These are phyloP conservation scores for Drosophila monieri DNA, from an alignment of 2,888 invertebrate genomes.

Conservation along the genomic window DNA sequence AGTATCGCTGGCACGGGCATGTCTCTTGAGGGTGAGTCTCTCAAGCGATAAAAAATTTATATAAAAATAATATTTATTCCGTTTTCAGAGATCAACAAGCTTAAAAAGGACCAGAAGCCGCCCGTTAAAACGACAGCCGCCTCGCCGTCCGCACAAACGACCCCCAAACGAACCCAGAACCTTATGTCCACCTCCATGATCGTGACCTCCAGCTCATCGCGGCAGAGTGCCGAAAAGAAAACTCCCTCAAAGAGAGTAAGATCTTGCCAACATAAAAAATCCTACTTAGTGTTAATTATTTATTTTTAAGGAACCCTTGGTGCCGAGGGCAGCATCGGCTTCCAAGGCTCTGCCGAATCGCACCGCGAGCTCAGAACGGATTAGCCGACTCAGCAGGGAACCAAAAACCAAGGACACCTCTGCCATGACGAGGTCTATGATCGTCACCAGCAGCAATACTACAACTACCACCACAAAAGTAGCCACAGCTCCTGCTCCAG, in stretches of 20 bases:
- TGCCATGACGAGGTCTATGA: slow-evolving; percentile 75
- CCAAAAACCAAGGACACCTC: slow-evolving; percentile 56
- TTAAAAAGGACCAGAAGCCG: slow-evolving; percentile 84
- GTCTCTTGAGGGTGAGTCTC: slow-evolving; percentile 84
- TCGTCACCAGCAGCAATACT: slow-evolving; percentile 52
- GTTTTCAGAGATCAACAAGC: slow-evolving; percentile 80
- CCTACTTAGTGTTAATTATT: not conserved
- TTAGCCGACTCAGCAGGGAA: slow-evolving; percentile 54
- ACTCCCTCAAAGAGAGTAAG: slow-evolving; percentile 81
- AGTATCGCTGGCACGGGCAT: slow-evolving; percentile 94
- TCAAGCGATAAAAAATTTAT: not conserved
- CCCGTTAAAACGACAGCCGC: slow-evolving; percentile 83
- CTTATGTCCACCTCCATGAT: slow-evolving; percentile 82
- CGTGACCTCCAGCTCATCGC: slow-evolving; percentile 79
- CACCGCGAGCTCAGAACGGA: slow-evolving; percentile 67
- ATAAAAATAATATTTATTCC: not conserved
- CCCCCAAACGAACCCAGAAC: slow-evolving; percentile 83
- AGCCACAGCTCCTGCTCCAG: slow-evolving; percentile 11
- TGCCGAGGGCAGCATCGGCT: slow-evolving; percentile 67
- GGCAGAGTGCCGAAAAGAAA: slow-evolving; percentile 81
- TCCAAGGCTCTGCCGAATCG: slow-evolving; percentile 65
- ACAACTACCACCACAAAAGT: slow-evolving; percentile 28
- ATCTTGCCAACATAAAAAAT: not conserved
- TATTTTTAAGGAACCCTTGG: slow-evolving; percentile 61
- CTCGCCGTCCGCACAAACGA: slow-evolving; percentile 82